Evolutionary conservation across 2,888 invertebrate genomes (phyloP).

Genomic region (Empis livida): DNA sequence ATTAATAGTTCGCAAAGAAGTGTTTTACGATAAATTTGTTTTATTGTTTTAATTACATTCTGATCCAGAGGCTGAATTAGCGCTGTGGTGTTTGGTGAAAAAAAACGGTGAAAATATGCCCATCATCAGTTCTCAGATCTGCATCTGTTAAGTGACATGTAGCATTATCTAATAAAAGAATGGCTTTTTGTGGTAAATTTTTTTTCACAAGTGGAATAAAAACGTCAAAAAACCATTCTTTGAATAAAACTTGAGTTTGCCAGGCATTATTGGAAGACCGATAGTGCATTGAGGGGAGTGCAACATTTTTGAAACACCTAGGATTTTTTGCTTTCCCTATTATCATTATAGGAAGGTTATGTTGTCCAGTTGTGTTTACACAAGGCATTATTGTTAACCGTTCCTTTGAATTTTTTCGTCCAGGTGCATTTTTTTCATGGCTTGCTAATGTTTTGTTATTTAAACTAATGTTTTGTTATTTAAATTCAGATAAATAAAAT

Average conservation of each 20-base stretch:
- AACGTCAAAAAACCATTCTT: background rate
- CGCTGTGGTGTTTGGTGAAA: too few relatives aligned
- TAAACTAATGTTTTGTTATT: background rate
- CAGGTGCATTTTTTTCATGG: background rate
- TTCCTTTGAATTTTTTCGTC: constrained; percentile 10
- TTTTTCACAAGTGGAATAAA: background rate
- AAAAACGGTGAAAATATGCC: too few relatives aligned
- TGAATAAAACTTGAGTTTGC: background rate
- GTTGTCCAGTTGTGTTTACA: constrained; percentile 13
- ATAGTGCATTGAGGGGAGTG: background rate
- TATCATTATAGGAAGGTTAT: constrained; percentile 12
- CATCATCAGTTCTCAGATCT: too few relatives aligned
- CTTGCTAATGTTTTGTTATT: background rate
- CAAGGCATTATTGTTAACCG: constrained; percentile 14
- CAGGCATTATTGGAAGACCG: background rate
- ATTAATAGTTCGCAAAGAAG: too few relatives aligned
- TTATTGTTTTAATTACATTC: too few relatives aligned
- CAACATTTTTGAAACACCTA: background rate
- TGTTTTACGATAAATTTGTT: too few relatives aligned
- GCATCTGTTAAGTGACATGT: too few relatives aligned
- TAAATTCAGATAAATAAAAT: too few relatives aligned
- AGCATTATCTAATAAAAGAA: background rate
- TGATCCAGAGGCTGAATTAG: too few relatives aligned
- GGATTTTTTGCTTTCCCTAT: background rate
- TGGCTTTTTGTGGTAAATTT: background rate